Conservation (phyloP, 1,140 invertebrate genomes). For the Agrypnia vestita region DNA sequence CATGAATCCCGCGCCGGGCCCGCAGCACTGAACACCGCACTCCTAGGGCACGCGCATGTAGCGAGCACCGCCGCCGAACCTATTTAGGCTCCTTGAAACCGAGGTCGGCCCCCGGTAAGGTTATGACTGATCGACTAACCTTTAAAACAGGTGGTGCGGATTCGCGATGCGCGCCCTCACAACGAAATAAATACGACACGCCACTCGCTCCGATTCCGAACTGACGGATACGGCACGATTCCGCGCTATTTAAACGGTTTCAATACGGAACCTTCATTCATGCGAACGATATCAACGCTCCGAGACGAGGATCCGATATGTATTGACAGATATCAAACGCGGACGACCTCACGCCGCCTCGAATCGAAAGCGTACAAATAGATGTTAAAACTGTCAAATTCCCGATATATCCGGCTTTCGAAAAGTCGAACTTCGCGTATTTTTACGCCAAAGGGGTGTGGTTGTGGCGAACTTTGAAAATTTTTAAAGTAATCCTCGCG, state of each 20-base stretch:
- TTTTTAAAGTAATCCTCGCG: conserved; percentile 47
- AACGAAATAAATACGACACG: background rate
- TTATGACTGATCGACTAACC: background rate
- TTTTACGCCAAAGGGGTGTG: conserved; percentile 43
- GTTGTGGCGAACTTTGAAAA: conserved; percentile 35
- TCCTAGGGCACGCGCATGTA: background rate
- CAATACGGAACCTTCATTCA: conserved; percentile 7
- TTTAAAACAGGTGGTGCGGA: conserved; percentile 23
- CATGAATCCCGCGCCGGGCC: conserved; percentile 24
- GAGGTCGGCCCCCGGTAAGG: background rate
- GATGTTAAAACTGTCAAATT: conserved; percentile 18
- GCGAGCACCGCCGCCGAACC: background rate
- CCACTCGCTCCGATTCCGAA: background rate
- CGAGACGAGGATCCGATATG: conserved; percentile 11
- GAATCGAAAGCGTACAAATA: conserved; percentile 7
- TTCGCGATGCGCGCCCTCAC: conserved; percentile 6
- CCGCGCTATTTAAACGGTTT: background rate
- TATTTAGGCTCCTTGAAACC: background rate
- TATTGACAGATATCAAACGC: conserved; percentile 21
- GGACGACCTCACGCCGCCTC: background rate
- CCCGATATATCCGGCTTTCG: background rate
- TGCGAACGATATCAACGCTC: conserved; percentile 4
- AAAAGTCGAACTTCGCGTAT: background rate
- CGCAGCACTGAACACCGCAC: conserved; percentile 9
- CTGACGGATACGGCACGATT: background rate